Conservation (phyloP, 1,140 invertebrate species). For the Armadillidium nasatum region DNA sequence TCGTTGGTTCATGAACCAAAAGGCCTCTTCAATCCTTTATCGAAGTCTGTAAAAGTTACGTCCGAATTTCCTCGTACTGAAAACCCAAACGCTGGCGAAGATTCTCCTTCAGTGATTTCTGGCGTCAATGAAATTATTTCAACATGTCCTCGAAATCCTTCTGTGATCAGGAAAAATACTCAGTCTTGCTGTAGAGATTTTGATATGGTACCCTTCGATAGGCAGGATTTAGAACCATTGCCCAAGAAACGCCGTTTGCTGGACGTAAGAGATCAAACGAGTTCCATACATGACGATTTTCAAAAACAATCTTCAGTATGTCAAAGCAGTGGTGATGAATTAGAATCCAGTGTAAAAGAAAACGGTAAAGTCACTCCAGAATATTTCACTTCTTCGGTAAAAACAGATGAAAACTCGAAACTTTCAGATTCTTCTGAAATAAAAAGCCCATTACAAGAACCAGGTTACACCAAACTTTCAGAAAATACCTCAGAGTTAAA, state of each 20-base stretch:
- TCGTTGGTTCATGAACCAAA: background rate
- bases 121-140: background rate
- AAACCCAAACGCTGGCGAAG: background rate
- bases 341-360: too few species aligned
- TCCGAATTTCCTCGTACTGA: background rate
- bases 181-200: background rate
- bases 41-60: background rate
- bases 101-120: background rate
- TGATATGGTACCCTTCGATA: background rate
- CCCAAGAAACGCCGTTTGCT: background rate
- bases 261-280: background rate
- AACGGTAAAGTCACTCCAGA: too few species aligned
- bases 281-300: too few species aligned
- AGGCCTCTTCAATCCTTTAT: background rate
- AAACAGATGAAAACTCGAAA: too few species aligned
- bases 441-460: too few species aligned
- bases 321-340: too few species aligned
- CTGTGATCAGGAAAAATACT: background rate
- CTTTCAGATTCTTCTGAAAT: too few species aligned
- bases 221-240: background rate
- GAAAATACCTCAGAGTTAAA: too few species aligned
- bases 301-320: too few species aligned
- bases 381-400: too few species aligned
- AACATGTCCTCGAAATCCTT: background rate
- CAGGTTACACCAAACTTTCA: too few species aligned